Evolutionary conservation across 1,140 invertebrate species (phyloP), one percentile per base, ranked within the genome.

Genomic region (Pogonomyrmex californicus): DNA sequence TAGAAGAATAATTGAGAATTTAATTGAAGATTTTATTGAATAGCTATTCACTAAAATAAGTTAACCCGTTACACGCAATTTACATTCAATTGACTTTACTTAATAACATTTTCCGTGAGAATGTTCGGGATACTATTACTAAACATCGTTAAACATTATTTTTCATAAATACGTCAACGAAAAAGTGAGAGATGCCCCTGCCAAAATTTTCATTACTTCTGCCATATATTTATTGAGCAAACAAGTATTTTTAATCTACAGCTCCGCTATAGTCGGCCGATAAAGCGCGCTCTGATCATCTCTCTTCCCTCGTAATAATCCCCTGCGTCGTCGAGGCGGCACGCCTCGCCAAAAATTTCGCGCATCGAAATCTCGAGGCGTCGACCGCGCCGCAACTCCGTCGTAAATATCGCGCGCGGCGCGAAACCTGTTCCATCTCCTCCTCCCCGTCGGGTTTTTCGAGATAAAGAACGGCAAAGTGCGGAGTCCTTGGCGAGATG

Each of bases 321-420:
- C 47, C 33, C 51, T 41, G 62, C 62, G 49, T 36, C 79, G 47
- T 17, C 66, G 36, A 23, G 54, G 30, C 30, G 4, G 7, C 81
- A 38, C 47, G 41, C 49, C 70, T 33, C 54, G n/a, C 14, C 17
- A 9, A 36, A 77, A 62, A 87, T 85, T 23, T 56, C 54, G 47
- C 51, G 66, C 49, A 30, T 62, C 78, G 68, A 83, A 83, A 83
- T 83, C 44, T 58, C 65, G 65, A 71, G 38, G 54, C 51, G 14
- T 38, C 62, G 63, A 17, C 47, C n/a, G 47, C 44, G 77, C 47
- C 12, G 78, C 23, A 36, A 68, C 66, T 49, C n/a, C 79, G 33
- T 49, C 68, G 79, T 83, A 83, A 83, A 83, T 75, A 83, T 83
- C 68, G 62, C 23, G 47, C 60, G 58, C 76, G 66, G 78, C 10